Base-by-base conservation (phyloP, 1,140 invertebrate genomes). In the Apis dorsata region DNA sequence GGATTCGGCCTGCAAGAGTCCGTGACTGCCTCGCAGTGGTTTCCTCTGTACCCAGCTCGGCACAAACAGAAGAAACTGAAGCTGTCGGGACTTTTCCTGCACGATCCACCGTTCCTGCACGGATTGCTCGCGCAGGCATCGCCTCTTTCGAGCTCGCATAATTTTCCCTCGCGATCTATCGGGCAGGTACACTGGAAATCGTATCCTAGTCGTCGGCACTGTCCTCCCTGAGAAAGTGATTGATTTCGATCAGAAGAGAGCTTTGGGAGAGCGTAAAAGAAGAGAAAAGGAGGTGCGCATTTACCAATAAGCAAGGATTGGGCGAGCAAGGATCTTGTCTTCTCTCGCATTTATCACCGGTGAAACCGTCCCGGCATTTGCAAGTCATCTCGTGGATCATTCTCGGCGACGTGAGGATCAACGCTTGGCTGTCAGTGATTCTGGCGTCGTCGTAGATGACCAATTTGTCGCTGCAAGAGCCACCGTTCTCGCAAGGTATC, bases 1-100 rank as follows among this genome's bases (percentile, higher is more conserved):
- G 98, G 98, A 93, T 98, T 98, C 8, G 98, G 98, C 87, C 97
- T 94, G 90, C 98, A 98, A 0, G 97, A 97, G 93, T 98, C 97
- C 0, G 97, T 96, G 0, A 97, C 94, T 12, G 96, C 95, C 94
- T 98, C 98, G 93, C 98, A 99, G 86, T 97, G 96, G 92, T 97
- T 97, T 17, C 98, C 98, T 55, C 97, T 95, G 91, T 98, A 98
- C 11, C 98, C 98, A 7, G 97, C 97, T 3, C 98, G 95, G 90
- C 98, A 99, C 1, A 98, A 93, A 89, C 98, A 99, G 92, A 98
- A 98, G 95, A 97, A 98, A 13, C 96, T 97, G 34, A 96, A 97
- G 68, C 97, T 97, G 89, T 98, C 97, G 0, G 97, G 95, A 90
- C 97, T 97, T 90, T 97, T 97, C 89, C 97, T 96, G 86, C 98